Conservation (phyloP, 2,113 vertebrate species). For the Alethe diademata region DNA sequence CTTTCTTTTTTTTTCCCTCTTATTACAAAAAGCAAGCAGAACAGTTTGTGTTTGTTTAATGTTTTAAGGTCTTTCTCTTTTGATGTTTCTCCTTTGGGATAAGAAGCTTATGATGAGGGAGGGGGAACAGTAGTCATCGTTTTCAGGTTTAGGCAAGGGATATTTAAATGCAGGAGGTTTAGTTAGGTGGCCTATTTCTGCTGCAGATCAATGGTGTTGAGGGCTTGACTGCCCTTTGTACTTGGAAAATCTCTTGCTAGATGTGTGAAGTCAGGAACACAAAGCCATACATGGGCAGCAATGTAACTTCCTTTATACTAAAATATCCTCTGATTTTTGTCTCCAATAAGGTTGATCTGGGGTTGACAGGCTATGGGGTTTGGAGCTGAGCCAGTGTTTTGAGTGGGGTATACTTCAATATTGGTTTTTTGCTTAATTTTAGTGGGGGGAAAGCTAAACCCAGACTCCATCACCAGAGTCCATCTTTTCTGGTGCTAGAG, state of each 20-base stretch:
- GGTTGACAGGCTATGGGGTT: not conserved
- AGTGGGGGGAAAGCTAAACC: not conserved
- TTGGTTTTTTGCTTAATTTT: not conserved
- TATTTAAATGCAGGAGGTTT: slow-evolving; percentile 31
- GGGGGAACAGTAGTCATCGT: not conserved
- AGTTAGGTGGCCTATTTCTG: slow-evolving; percentile 46
- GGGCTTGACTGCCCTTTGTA: not conserved
- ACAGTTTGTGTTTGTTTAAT: slow-evolving; percentile 44
- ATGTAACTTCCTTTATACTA: not conserved
- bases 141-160: slow-evolving; percentile 23
- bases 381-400: not conserved
- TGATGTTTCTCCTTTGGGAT: slow-evolving; percentile 49
- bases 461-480: not conserved
- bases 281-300: not conserved
- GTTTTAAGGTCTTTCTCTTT: slow-evolving; percentile 38
- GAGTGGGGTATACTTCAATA: not conserved
- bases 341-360: not conserved
- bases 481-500: not conserved
- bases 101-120: slow-evolving; percentile 47
- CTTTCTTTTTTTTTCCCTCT: not conserved
- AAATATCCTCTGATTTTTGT: not conserved
- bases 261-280: not conserved
- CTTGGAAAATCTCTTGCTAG: slow-evolving; percentile 20
- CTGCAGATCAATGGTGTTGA: slow-evolving; percentile 16
- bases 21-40: not conserved